phyloP scores from a whole-genome alignment of 2,888 invertebrate genomes.

The Dryocosmus kuriphilus region DNA sequence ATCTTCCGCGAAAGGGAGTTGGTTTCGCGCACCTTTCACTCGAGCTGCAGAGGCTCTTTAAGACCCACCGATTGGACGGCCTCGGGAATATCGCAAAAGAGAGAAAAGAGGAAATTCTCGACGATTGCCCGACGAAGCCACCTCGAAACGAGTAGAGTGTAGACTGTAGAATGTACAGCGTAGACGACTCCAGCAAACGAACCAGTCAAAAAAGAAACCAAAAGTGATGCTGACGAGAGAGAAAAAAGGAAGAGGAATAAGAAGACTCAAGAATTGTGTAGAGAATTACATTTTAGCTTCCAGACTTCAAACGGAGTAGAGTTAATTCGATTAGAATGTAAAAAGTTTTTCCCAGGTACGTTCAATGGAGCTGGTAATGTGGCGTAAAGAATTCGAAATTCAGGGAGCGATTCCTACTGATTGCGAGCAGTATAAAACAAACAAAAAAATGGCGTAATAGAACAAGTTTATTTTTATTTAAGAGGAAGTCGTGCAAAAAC shows the following conservation, averaged over 20 bases:
- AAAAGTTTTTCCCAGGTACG: neutral
- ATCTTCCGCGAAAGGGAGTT: neutral
- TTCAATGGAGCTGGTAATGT: neutral
- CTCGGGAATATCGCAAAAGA: constrained; percentile 48
- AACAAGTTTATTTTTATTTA: neutral
- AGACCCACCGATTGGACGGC: constrained; percentile 34
- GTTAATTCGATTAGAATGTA: neutral
- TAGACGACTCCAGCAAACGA: constrained; percentile 56
- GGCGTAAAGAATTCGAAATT: neutral
- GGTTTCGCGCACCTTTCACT: constrained; percentile 28
- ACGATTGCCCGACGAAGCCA: constrained; percentile 53
- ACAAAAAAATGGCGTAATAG: no score
- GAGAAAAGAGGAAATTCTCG: constrained; percentile 54
- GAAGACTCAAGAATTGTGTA: constrained; percentile 5
- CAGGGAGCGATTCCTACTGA: neutral
- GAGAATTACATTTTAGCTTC: neutral
- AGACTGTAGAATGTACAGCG: no score
- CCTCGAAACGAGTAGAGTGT: constrained; percentile 57
- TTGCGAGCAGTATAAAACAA: neutral
- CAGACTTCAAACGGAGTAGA: neutral
- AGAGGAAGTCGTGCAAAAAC: neutral
- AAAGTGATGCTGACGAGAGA: constrained; percentile 53
- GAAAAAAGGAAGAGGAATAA: constrained; percentile 42
- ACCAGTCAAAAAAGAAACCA: constrained; percentile 51
- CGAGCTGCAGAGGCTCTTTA: constrained; percentile 9